Evolutionary conservation across 2,113 vertebrate genomes (phyloP), one percentile per base, ranked within the genome.

Genomic region (Sciurus niger): DNA sequence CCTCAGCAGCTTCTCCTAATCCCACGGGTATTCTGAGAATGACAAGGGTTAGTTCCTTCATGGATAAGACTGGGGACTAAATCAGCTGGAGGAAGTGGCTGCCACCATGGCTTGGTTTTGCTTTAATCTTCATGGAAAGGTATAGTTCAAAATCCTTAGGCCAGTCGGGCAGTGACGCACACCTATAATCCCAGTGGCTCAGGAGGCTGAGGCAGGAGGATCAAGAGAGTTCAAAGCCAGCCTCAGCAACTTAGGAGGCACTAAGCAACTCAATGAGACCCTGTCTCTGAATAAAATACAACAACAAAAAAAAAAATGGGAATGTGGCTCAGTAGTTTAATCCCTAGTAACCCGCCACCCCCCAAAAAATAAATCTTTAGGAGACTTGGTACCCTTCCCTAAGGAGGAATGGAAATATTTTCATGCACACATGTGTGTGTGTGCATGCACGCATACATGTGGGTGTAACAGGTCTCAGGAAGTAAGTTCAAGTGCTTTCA

Each of bases 121-220:
- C 84, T 95, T 90, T 72, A 46, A 72, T 86, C 46, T 74, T 86
- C 25, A 13, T 73, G 34, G 60, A 51, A 77, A 67, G 8, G 3
- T 68, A 89, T 72, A n/a, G 9, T 73, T 83, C 93, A n/a, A 84
- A 68, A 48, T 84, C 17, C 68, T 93, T 93, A 65, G 63, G 63
- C 30, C 9, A 30, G 18, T 5, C 18, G 18, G 55, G 55, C 46
- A 6, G 55, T 58, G 55, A 18, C 2, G 5, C 55, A 58, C 18
- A 5, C 18, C 55, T 58, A 7, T 58, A 58, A 58, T 58, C 55
- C 55, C 55, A 58, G 17, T 6, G 20, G 55, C 18, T 58, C 6
- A 20, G 17, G 55, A 58, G 55, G 55, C 55, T 58, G 55, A 58
- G 55, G 55, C 55, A 58, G 55, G 18, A 58, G 55, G 55, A 58